Base-by-base conservation (phyloP, 2,888 invertebrate genomes). In the Brachypterus glaber region DNA sequence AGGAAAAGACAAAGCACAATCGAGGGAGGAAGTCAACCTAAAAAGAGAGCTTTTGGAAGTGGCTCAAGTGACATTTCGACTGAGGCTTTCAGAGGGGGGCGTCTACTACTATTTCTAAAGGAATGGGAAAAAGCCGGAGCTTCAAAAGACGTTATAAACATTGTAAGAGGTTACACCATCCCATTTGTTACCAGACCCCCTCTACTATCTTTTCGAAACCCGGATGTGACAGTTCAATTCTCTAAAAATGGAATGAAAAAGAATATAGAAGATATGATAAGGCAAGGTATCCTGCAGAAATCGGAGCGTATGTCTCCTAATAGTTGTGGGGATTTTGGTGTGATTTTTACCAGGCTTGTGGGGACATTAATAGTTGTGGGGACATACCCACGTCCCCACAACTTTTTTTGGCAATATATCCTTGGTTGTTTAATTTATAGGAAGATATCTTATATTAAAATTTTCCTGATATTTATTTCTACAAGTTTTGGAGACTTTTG, bases 121-220 rank as follows among this genome's bases (percentile, higher is more conserved):
- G 2, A 13, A 3, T 44, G 44, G 44, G 16, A 27, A 30, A 14
- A 33, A 11, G n/a, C 35, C 5, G 39, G 37, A 17, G 44, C 38
- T 5, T 33, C 41, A 2, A 4, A 8, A 26, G 8, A 12, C 2
- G 35, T 45, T 31, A 3, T 42, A n/a, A 24, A 38, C 9, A 43
- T 39, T 15, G 24, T 45, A 27, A 25, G 14, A n/a, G 45, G 43
- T 4, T 43, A 45, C 26, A 8, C 35, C 29, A 39, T 42, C 15
- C 41, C 41, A 5, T 41, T 41, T 33, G 34, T 41, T 14, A 24
- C 21, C 14, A 33, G 30, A 30, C 41, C 41, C 2, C 41, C 41
- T 4, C 29, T 36, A 17, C 11, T 41, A 14, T 33, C 33, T 18
- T 25, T 37, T 14, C 33, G n/a, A 30, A 17, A 30, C 35, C 2